A percentile compares a stretch with the other conserved stretches of the same genome.
These are phyloP conservation scores for Caenorhabditis uteleia DNA, from an alignment of 2,888 invertebrate genomes.

Conservation along the genomic window DNA sequence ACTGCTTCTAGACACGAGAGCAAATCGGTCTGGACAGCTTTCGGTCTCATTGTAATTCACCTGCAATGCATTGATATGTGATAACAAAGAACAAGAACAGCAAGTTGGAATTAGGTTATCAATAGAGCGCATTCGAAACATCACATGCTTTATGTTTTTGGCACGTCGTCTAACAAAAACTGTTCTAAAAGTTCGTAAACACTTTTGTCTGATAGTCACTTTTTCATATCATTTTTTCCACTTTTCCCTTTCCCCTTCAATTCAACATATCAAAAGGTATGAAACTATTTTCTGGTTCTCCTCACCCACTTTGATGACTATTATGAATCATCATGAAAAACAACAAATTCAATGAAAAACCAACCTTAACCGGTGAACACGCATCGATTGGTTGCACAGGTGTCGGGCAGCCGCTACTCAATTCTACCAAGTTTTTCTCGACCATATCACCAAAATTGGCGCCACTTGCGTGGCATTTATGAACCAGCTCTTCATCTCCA, in stretches of 20 bases:
- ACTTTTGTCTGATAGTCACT: too few relatives aligned
- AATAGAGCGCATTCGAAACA: too few relatives aligned
- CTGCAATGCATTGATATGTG: too few relatives aligned
- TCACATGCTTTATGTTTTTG: too few relatives aligned
- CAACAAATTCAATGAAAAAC: conserved; percentile 6
- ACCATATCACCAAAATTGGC: conserved; percentile 64
- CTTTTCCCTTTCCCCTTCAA: not conserved
- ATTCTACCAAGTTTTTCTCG: conserved; percentile 46
- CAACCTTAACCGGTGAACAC: conserved; percentile 52
- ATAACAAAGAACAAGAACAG: too few relatives aligned
- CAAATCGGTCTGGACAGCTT: conserved; percentile 50
- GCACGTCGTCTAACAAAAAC: too few relatives aligned
- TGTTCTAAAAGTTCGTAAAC: too few relatives aligned
- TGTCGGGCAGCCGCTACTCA: conserved; percentile 57
- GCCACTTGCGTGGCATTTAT: conserved; percentile 63
- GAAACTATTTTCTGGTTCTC: too few relatives aligned
- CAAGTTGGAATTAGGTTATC: too few relatives aligned
- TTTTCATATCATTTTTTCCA: too few relatives aligned
- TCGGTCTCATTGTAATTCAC: too few relatives aligned
- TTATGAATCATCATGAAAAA: conserved; percentile 13
- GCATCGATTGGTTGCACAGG: conserved; percentile 53
- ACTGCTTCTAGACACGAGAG: conserved; percentile 61
- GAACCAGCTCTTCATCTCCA: conserved; percentile 39
- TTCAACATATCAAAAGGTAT: conserved; percentile 10
- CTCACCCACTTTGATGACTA: too few relatives aligned